Base-by-base conservation (phyloP, 2,113 vertebrate species). In the Leucopsar rothschildi region DNA sequence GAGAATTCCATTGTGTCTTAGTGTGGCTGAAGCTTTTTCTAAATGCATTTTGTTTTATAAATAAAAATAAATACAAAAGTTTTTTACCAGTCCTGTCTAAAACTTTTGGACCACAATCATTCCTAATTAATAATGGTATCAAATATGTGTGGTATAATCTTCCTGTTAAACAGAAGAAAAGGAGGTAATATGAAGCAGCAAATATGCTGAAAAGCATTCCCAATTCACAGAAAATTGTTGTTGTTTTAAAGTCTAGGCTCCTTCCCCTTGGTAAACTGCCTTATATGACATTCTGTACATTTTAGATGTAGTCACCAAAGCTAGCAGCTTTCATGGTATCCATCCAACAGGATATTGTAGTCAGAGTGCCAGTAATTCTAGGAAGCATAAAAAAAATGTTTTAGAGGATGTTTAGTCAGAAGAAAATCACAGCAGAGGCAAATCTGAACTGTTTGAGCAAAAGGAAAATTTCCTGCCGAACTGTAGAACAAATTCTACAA, bases 401-500 rank as follows among this genome's bases (percentile, higher is more conserved):
- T 96, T 68, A 69, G 88, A 95, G 82, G 86, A 86, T 90, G 94
- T 97, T 96, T 12, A 60, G 92, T 82, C 90, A 91, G 92, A 88
- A 94, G 90, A 92, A 96, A 97, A 95, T 94, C 85, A 92, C 42
- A 96, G 77, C 57, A 60, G 90, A 95, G 66, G 90, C 76, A 86
- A 93, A 95, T 78, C 91, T 94, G 47, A 76, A 45, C 86, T 17
- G 4, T 82, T 80, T 1, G 10, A 95, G 94, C 92, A 89, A 97
- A 95, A 97, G 71, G 85, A 78, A 96, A 96, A 87, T 78, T 96
- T 93, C 90, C 91, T 93, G 52, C 90, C 31, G 64, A 92, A 96
- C 73, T 87, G 81, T 95, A 94, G 95, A 94, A 96, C 81, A 97
- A 96, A 97, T 97, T 96, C 94, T 91, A 63, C 40, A 64, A 96